Base-by-base conservation (phyloP, 2,888 invertebrate species). In the Melitaea athalia region DNA sequence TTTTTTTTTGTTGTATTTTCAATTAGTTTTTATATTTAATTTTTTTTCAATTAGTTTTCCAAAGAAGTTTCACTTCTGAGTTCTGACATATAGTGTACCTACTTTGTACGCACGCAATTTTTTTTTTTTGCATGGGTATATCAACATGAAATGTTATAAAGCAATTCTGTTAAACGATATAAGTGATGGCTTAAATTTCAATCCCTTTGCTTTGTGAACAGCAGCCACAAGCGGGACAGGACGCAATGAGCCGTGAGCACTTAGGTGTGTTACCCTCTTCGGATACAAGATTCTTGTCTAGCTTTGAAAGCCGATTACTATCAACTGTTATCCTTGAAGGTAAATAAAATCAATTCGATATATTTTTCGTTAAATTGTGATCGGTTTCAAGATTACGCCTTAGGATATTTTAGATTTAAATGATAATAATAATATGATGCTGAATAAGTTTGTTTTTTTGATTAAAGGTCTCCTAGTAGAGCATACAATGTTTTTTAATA, bases 201-300 rank as follows among this genome's bases (percentile, higher is more conserved):
- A 11, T 50, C n/a, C 42, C 17, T 14, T 45, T 0, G n/a, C 65
- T 3, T 60, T 65, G 65, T 65, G 45, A 60, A 17, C 38, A 12
- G 43, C 15, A 17, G 59, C 43, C 50, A 53, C 60, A 43, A 67
- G 49, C 59, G 47, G 17, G 67, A 64, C 64, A 49, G 59, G 63
- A 63, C 67, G 78, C 76, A 81, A 78, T 77, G 78, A 76, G 70
- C 73, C 75, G 74, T 71, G 75, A 78, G 78, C 82, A 81, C 81
- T 83, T 78, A 77, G 74, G 76, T 71, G 72, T 77, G 77, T 82
- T 81, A 76, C 78, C 77, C 77, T 78, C 76, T 69, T 72, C 68
- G 74, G 72, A 72, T 72, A 69, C 74, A 64, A 64, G 71, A 68
- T 74, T 74, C 73, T 74, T 74, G 76, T 74, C 75, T 75, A 70